Conservation (phyloP, 2,888 invertebrate genomes). For the Tipula unca region DNA sequence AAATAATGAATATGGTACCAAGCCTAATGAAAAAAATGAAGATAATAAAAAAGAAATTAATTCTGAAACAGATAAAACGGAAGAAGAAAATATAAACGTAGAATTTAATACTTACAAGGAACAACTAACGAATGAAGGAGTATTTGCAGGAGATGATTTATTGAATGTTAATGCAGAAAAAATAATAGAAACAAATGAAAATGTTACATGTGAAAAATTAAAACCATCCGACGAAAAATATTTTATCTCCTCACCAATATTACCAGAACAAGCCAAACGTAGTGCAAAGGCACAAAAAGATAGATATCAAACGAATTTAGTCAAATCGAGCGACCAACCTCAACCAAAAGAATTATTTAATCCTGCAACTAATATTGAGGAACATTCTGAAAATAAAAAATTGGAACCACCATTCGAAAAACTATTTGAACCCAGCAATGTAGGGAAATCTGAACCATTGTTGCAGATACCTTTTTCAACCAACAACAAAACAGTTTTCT, state of each 20-base stretch:
- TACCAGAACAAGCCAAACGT: slow-evolving; percentile 21
- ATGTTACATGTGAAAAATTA: slow-evolving; percentile 24
- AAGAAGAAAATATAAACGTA: neutral
- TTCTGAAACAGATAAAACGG: slow-evolving; percentile 16
- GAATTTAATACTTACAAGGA: slow-evolving; percentile 2
- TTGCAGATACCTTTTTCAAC: neutral
- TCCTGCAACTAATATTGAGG: neutral
- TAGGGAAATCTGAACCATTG: neutral
- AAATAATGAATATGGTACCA: neutral
- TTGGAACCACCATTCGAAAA: neutral
- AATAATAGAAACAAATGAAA: slow-evolving; percentile 25
- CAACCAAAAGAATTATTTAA: neutral
- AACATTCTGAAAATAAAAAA: neutral
- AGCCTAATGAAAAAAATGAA: neutral
- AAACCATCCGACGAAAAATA: slow-evolving; percentile 38
- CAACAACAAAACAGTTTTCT: neutral
- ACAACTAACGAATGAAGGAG: slow-evolving; percentile 15
- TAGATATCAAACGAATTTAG: neutral
- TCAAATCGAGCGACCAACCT: neutral
- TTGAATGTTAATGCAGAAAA: neutral
- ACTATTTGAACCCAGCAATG: neutral
- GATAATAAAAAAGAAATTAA: neutral
- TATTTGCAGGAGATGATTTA: neutral
- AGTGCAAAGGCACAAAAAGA: slow-evolving; percentile 24
- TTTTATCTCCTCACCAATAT: slow-evolving; percentile 28